Base-by-base conservation (phyloP, 2,888 invertebrate genomes). In the Tuberolachnus salignus region DNA sequence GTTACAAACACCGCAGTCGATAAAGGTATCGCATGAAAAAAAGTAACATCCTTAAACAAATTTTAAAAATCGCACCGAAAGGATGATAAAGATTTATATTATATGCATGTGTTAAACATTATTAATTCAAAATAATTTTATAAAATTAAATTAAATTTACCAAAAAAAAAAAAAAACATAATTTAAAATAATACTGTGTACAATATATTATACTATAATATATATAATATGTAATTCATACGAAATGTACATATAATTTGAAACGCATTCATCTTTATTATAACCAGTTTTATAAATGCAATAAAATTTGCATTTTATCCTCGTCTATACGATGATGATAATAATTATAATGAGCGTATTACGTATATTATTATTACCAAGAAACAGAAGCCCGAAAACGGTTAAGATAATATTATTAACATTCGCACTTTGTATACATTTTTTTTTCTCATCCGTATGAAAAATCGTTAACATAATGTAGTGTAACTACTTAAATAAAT, bases 221-320 rank as follows among this genome's bases (percentile, higher is more conserved):
- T n/a, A n/a, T n/a, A n/a, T n/a, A n/a, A 34, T 3, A 6, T 34
- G 6, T 34, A 34, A 34, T 34, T 34, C 61, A 10, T n/a, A 6
- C 13, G 11, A 3, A 63, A 34, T 19, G 34, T 11, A 71, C 26
- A 71, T 26, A 21, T 70, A 23, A 59, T 59, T 59, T 26, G 21
- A 59, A 71, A 71, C 23, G 8, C 46, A 59, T 57, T 26, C 46
- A 46, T 59, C 46, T 59, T 46, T 46, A 34, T 34, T 34, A 59
- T 23, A 71, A 71, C 71, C 71, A 46, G 57, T 71, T 71, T 71
- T 57, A n/a, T 57, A 23, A 46, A n/a, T 1, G 10, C n/a, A 23
- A 46, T 71, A 57, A 46, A 71, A 71, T 46, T 57, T 57, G 13
- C 42, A 34, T 34, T 34, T 34, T 34, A 34, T 34, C 6, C 44